A percentile compares a stretch with the other conserved stretches of the same genome.
Conservation (phyloP, 2,113 vertebrate species). For the Propithecus coquereli region DNA sequence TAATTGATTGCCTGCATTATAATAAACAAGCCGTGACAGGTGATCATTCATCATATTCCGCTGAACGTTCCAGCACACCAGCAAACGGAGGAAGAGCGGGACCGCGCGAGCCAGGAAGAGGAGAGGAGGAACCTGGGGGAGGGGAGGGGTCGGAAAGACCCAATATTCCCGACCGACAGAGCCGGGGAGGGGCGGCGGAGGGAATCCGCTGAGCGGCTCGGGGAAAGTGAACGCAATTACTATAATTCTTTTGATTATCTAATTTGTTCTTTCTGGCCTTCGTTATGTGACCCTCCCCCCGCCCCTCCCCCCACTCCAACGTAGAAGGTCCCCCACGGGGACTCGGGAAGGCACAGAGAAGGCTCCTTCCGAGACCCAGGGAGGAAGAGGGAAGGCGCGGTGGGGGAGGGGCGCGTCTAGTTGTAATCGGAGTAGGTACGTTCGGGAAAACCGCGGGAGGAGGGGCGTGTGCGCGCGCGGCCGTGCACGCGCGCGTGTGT, state of each 20-base stretch:
- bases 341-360: constrained; percentile 22
- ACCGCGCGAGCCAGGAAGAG: neutral
- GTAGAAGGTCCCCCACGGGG: neutral
- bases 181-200: neutral
- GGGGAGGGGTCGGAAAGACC: neutral
- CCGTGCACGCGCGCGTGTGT: neutral
- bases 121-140: neutral
- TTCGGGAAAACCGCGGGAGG: too few relatives aligned
- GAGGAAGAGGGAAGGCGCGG: neutral
- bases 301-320: neutral
- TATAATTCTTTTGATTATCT: constrained; percentile 72
- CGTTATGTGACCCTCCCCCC: constrained; percentile 1
- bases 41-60: constrained; percentile 84
- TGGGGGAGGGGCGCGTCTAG: constrained; percentile 40
- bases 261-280: constrained; percentile 73
- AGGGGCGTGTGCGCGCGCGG: neutral
- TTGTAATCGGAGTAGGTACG: too few relatives aligned
- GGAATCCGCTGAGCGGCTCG: constrained; percentile 5
- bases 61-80: constrained; percentile 73
- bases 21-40: constrained; percentile 86
- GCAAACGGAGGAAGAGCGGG: constrained; percentile 58
- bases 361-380: neutral
- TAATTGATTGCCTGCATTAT: constrained; percentile 87
- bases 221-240: constrained; percentile 63
- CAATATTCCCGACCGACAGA: neutral